Evolutionary conservation across 23 tunicate genomes (phyloP).

Genomic region (Styela clava): DNA sequence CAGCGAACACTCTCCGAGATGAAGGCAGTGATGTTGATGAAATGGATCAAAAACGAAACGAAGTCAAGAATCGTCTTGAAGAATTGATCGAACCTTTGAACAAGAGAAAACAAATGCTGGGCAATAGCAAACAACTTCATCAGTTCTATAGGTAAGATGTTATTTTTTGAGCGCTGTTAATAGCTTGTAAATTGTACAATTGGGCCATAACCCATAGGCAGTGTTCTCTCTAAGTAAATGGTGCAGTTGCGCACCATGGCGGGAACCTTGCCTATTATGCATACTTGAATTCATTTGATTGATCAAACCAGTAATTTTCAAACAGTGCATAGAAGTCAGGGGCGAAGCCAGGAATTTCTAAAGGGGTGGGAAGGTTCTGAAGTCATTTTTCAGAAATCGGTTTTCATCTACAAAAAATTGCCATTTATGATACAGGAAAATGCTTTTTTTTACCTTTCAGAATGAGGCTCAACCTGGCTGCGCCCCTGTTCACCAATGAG

Average conservation of each 20-base stretch:
- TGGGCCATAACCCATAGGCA: not conserved
- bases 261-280: not conserved
- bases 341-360: too few relatives aligned
- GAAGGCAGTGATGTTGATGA: conserved; percentile 45
- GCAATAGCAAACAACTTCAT: conserved; percentile 75
- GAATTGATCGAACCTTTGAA: conserved; percentile 47
- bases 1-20: conserved; percentile 36
- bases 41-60: conserved; percentile 36
- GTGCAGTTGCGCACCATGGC: not conserved
- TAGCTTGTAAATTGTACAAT: not conserved
- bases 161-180: too few relatives aligned
- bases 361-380: too few relatives aligned
- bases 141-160: conserved; percentile 66
- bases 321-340: too few relatives aligned
- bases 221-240: not conserved
- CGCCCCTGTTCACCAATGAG: too few relatives aligned
- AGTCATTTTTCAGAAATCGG: too few relatives aligned
- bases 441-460: too few relatives aligned
- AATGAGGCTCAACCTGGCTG: too few relatives aligned
- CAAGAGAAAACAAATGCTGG: conserved; percentile 48
- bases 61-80: conserved; percentile 54
- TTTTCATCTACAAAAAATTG: too few relatives aligned
- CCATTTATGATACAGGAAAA: too few relatives aligned
- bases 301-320: too few relatives aligned
- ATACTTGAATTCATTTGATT: too few relatives aligned